Percentiles rank a stretch among this genome's conserved stretches.
Evolutionary conservation across 1,140 invertebrate genomes (phyloP).

Genomic region (Ericerus pela): DNA sequence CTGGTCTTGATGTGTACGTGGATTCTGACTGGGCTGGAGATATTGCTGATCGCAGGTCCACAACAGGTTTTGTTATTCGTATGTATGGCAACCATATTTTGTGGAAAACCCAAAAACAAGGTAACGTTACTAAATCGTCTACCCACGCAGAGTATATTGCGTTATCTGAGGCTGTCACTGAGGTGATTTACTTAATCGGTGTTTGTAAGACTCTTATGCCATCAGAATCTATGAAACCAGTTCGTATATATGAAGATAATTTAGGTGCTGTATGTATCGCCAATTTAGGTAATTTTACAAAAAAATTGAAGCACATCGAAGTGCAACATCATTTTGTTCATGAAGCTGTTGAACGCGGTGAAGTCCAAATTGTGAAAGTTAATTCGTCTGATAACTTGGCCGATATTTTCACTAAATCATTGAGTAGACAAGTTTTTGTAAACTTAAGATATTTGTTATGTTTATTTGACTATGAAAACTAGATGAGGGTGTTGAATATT

Average conservation of each 20-base stretch:
- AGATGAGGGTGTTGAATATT: no score
- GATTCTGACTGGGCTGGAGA: slow-evolving; percentile 30
- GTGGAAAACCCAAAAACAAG: slow-evolving; percentile 24
- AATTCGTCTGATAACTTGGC: neutral
- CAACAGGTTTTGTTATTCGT: slow-evolving; percentile 22
- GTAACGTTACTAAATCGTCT: slow-evolving; percentile 22
- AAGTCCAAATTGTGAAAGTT: neutral
- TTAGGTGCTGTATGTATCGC: neutral
- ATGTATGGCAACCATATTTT: slow-evolving; percentile 19
- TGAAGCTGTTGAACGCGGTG: neutral
- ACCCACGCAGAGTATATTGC: slow-evolving; percentile 27
- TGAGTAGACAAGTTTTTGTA: neutral
- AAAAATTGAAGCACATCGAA: neutral
- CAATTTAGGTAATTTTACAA: neutral
- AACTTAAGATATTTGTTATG: neutral
- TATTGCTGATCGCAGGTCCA: slow-evolving; percentile 25
- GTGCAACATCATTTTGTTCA: neutral
- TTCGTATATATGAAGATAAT: neutral
- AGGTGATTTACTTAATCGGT: slow-evolving; percentile 17
- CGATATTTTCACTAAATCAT: neutral
- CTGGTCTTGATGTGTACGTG: neutral
- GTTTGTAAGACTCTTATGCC: neutral
- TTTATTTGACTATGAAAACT: no score
- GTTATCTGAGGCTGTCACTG: slow-evolving; percentile 22
- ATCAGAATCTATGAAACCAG: neutral